Percentiles rank a stretch among this genome's conserved stretches.
Evolutionary conservation across 2,888 invertebrate species (phyloP).

Genomic region (Sthenelais limicola): DNA sequence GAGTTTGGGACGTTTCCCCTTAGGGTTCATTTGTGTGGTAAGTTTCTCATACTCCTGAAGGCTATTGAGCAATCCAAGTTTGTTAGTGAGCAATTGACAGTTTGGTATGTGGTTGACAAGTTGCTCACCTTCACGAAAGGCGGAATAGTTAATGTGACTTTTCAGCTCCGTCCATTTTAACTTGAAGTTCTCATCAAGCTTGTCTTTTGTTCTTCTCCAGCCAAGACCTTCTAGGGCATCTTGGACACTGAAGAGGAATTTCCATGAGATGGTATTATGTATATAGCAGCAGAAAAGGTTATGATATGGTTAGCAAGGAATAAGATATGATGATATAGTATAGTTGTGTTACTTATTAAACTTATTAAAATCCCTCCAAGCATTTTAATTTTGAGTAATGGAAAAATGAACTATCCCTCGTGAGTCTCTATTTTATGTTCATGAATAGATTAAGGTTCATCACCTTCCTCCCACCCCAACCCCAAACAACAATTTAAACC

Average conservation of each 20-base stretch:
- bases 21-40: conserved; percentile 60
- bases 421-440: no score
- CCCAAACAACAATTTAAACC: no score
- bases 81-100: conserved; percentile 71
- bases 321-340: no score
- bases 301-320: no score
- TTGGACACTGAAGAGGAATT: conserved; percentile 66
- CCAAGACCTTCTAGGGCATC: conserved; percentile 64
- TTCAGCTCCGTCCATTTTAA: conserved; percentile 71
- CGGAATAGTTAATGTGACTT: conserved; percentile 67
- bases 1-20: conserved; percentile 61
- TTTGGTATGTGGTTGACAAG: conserved; percentile 72
- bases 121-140: conserved; percentile 71
- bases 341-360: no score
- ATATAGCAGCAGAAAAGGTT: no score
- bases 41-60: conserved; percentile 68
- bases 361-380: no score
- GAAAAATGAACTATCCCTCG: no score
- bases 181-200: conserved; percentile 65
- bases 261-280: no score
- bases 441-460: no score
- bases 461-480: no score
- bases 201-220: conserved; percentile 69
- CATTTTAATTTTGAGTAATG: no score
- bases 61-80: conserved; percentile 69